phyloP scores from a whole-genome alignment of 2,113 vertebrate genomes.

The Trichechus manatus region DNA sequence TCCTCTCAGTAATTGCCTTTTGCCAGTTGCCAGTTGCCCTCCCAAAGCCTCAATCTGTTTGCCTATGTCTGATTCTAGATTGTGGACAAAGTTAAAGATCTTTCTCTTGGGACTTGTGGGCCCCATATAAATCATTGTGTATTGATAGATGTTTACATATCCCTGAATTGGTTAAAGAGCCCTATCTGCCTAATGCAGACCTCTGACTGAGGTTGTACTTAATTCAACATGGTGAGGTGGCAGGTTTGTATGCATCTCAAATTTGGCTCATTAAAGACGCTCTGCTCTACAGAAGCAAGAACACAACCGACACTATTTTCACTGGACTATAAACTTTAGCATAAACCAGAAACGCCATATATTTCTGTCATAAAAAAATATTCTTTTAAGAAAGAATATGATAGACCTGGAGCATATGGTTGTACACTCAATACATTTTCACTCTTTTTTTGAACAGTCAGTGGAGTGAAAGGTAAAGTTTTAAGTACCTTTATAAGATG shows the following conservation, averaged over 20 bases:
- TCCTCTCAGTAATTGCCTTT: not conserved
- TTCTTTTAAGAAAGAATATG: not conserved
- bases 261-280: not conserved
- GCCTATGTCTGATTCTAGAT: constrained; percentile 15
- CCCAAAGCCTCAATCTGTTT: not conserved
- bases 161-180: not conserved
- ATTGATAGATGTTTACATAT: not conserved
- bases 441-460: not conserved
- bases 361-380: not conserved
- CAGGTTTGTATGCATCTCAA: not conserved
- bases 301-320: not conserved
- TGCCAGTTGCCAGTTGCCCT: not conserved
- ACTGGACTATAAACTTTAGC: not conserved
- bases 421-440: not conserved
- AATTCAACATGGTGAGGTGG: not conserved
- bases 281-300: not conserved
- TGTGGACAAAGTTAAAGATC: constrained; percentile 39
- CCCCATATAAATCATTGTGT: not conserved
- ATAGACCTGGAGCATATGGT: too few relatives aligned
- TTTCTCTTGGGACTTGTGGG: not conserved
- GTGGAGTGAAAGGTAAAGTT: not conserved
- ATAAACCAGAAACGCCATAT: not conserved
- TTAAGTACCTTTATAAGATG: not conserved
- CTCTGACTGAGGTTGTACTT: not conserved
- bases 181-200: not conserved